phyloP scores from a whole-genome alignment of 2,113 vertebrate species.

The Tapirus terrestris region DNA sequence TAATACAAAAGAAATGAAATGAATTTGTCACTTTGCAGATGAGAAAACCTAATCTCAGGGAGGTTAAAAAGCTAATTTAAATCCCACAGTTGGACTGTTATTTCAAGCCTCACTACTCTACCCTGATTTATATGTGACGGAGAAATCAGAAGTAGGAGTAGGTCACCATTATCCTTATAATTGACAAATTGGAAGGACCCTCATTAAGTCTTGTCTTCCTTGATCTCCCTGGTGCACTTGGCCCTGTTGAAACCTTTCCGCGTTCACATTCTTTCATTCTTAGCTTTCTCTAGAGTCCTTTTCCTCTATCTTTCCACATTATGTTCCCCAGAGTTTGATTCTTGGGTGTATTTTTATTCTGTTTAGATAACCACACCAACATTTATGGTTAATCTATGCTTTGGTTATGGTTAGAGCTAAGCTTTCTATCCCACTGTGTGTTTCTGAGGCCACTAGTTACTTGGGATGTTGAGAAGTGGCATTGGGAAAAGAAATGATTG shows the following conservation, averaged over 20 bases:
- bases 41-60: slow-evolving; percentile 16
- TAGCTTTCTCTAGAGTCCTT: neutral
- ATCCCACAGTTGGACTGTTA: neutral
- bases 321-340: neutral
- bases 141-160: neutral
- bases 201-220: neutral
- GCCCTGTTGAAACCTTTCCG: neutral
- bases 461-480: neutral
- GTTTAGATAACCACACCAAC: neutral
- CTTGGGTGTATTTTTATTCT: neutral
- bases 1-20: neutral
- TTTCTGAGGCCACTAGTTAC: neutral
- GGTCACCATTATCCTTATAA: neutral
- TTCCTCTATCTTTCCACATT: neutral
- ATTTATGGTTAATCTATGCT: neutral
- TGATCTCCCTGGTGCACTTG: neutral
- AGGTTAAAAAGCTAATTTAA: neutral
- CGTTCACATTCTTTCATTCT: neutral
- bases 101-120: neutral
- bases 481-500: slow-evolving; percentile 21
- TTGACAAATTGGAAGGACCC: neutral
- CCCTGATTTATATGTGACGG: neutral
- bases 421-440: neutral
- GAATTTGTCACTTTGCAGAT: neutral
- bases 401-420: neutral